Evolutionary conservation across 2,888 invertebrate species (phyloP).

Genomic region (Nebria salina): DNA sequence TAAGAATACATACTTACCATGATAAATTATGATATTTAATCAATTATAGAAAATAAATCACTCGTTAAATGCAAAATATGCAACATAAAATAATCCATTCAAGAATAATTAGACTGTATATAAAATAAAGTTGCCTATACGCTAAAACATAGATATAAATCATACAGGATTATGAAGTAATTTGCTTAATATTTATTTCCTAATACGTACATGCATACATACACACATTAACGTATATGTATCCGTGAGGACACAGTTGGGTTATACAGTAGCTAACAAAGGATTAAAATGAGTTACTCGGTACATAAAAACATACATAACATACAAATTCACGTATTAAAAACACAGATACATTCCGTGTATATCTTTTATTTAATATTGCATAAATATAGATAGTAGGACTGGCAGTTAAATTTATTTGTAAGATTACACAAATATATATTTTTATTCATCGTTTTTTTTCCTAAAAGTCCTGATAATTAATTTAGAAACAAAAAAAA

Average conservation of each 20-base stretch:
- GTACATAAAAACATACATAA: constrained; percentile 4
- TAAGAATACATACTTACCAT: no score
- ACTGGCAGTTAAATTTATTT: not conserved
- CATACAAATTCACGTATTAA: constrained; percentile 2
- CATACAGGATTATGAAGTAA: constrained; percentile 43
- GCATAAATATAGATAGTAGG: not conserved
- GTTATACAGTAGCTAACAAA: constrained; percentile 27
- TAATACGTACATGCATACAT: constrained; percentile 15
- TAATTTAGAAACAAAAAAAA: no score
- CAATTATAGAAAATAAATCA: no score
- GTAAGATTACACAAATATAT: not conserved
- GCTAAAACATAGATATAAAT: constrained; percentile 35
- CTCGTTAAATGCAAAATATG: no score
- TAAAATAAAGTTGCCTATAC: not conserved
- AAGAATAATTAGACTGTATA: no score
- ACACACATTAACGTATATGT: constrained; percentile 29
- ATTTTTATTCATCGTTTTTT: no score
- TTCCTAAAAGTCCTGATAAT: no score
- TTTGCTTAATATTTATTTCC: constrained; percentile 41
- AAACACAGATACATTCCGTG: not conserved
- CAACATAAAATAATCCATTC: no score
- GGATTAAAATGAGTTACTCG: constrained; percentile 45
- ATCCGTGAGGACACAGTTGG: constrained; percentile 34
- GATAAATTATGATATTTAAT: no score
- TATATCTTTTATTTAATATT: not conserved